Base-by-base conservation (phyloP, 2,888 invertebrate genomes). In the Quadriops clusia region DNA sequence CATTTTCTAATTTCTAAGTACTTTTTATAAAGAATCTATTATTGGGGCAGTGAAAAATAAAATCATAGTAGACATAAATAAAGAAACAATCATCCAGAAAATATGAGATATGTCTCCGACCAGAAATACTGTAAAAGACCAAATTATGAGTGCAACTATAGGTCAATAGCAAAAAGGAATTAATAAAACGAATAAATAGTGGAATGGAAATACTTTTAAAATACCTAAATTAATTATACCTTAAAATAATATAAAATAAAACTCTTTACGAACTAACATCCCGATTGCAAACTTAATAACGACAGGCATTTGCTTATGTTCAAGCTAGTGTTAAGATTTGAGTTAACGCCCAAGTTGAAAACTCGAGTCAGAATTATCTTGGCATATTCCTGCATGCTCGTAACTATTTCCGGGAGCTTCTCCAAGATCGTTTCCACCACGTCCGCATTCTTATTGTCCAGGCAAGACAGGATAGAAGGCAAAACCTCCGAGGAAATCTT, bases 311-410 rank as follows among this genome's bases (percentile, higher is more conserved):
- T 84, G 33, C 76, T 74, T 40, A 93, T 77, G 54, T 79, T 77
- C 9, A 69, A 60, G 36, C 76, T 73, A 1, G 84, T 82, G 44
- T 84, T 84, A 33, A 83, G 68, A 34, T 82, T 77, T 4, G 82
- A 80, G 41, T 72, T 72, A 36, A 87, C 72, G 3, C 89, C 90
- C 23, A 90, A 67, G 41, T 77, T 74, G 61, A 93, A 93, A 2
- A 85, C 84, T 37, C 77, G 75, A 50, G 76, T 72, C 44, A 93
- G 67, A 28, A 94, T 68, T 30, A 76, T 70, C 32, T 76, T 68
- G 0, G 87, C 85, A 58, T 84, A 77, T 59, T 91, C 93, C 64
- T 85, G 87, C 65, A 84, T 70, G 38, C 87, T 77, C 7, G 85
- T 68, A 30, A 82, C 70, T 39, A 91, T 74, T 48, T 90, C 90